A percentile compares a stretch with the other conserved stretches of the same genome.
Evolutionary conservation across 2,797 vertebrate species (phyloP).

Genomic region (Hirundo rustica): DNA sequence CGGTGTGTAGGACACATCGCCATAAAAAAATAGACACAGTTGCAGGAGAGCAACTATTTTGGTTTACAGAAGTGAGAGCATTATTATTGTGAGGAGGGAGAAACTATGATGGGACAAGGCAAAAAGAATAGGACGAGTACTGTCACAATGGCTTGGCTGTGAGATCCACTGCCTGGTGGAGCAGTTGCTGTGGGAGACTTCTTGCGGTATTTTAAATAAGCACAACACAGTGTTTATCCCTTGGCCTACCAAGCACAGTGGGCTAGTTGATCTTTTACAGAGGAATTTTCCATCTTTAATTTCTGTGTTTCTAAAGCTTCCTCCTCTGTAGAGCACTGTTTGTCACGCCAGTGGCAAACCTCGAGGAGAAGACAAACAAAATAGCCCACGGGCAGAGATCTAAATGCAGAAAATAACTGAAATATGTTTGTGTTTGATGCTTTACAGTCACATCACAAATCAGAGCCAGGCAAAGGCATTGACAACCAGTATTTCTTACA

Average conservation of each 20-base stretch:
- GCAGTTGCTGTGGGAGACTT: not conserved
- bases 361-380: slow-evolving; percentile 34
- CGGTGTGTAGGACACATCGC: rapidly evolving
- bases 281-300: slow-evolving; percentile 50
- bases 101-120: not conserved
- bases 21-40: not conserved
- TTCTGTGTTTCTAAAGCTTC: slow-evolving; percentile 16
- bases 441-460: not conserved
- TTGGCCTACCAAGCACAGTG: not conserved
- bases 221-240: not conserved
- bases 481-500: not conserved
- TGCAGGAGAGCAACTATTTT: not conserved
- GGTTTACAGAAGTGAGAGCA: not conserved
- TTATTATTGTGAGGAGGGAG: not conserved
- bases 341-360: not conserved
- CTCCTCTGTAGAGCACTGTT: not conserved
- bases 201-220: slow-evolving; percentile 2
- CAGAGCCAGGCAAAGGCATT: not conserved
- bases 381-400: not conserved
- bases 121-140: not conserved
- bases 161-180: not conserved
- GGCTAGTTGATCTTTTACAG: slow-evolving; percentile 5
- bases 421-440: not conserved
- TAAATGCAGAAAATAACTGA: not conserved
- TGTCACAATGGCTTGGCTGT: not conserved